Base-by-base conservation (phyloP, 2,113 vertebrate species). In the Irena cyanogastra region DNA sequence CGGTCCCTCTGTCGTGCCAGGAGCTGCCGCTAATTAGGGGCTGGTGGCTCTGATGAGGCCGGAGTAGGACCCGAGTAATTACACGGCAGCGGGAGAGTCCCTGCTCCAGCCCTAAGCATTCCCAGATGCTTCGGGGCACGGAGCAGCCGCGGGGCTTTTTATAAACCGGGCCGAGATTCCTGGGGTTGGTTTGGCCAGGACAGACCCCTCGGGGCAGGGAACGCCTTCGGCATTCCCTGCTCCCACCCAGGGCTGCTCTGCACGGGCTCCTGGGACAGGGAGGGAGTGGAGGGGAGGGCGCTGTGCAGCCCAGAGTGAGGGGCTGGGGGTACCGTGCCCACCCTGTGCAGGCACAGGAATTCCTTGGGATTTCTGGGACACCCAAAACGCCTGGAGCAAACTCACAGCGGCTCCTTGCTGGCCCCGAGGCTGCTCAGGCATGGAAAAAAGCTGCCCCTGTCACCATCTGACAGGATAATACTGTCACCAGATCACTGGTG, bases 301-400 rank as follows among this genome's bases (percentile, higher is more conserved):
- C 47, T 13, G 15, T 1, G 69, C 66, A 47, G 42, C 35, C 57
- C 35, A 4, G 42, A 56, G 35, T 1, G 16, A 19, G 45, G 64
- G 33, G 54, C 45, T 33, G 77, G 13, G 30, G 61, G 24, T 2
- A 4, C n/a, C 69, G 0, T 2, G 13, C 13, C 15, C 6, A 0
- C 31, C 44, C 52, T 4, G 27, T 3, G 53, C 45, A 18, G 69
- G 78, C 45, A 53, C 30, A 3, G 49, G 63, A 10, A 16, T 20
- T 70, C 49, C 31, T 35, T 7, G 31, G 71, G 49, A 21, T 42
- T 56, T 27, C 22, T 30, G 60, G 37, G 19, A 28, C 18, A 7
- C 37, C 37, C 13, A 19, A 28, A 30, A 26, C 3, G 7, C n/a
- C 61, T 54, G 0, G 47, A 18, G 41, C n/a, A 16, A 47, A 49